Percentiles rank a stretch among this genome's conserved stretches.
Conservation (phyloP, 2,113 vertebrate species). For the Ovibos moschatus region DNA sequence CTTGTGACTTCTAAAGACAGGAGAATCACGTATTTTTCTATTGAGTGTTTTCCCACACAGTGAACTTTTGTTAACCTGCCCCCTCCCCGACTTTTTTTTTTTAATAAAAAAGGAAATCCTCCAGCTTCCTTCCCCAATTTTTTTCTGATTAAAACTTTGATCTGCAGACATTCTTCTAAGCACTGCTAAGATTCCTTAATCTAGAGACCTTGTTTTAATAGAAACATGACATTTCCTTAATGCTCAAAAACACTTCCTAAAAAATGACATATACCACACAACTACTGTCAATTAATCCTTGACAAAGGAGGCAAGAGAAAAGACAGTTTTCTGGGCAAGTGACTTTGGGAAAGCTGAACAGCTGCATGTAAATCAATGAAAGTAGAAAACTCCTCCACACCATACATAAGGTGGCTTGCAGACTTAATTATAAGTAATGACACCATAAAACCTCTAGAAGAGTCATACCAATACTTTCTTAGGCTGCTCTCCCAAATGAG, state of each 20-base stretch:
- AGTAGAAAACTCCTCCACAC: not conserved
- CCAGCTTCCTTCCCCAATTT: not conserved
- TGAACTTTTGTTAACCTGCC: not conserved
- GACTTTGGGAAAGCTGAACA: not conserved
- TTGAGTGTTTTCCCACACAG: not conserved
- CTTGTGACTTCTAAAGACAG: not conserved
- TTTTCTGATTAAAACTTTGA: not conserved
- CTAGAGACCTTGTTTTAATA: not conserved
- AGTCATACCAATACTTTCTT: not conserved
- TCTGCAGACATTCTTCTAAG: not conserved
- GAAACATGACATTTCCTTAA: not conserved
- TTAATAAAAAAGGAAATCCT: not conserved
- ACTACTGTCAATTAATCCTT: not conserved
- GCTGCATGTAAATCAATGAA: not conserved
- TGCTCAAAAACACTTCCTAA: not conserved
- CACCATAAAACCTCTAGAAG: not conserved
- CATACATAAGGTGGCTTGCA: not conserved
- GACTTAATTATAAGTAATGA: not conserved
- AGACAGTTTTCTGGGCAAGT: not conserved
- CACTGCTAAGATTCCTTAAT: not conserved
- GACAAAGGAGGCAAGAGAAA: not conserved
- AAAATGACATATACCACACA: not conserved
- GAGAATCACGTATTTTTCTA: not conserved
- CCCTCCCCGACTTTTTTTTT: not conserved
- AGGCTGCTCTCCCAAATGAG: not conserved